Evolutionary conservation across 2,888 invertebrate genomes (phyloP), one percentile per base, ranked within the genome.

Genomic region (Andrena chrysosceles): DNA sequence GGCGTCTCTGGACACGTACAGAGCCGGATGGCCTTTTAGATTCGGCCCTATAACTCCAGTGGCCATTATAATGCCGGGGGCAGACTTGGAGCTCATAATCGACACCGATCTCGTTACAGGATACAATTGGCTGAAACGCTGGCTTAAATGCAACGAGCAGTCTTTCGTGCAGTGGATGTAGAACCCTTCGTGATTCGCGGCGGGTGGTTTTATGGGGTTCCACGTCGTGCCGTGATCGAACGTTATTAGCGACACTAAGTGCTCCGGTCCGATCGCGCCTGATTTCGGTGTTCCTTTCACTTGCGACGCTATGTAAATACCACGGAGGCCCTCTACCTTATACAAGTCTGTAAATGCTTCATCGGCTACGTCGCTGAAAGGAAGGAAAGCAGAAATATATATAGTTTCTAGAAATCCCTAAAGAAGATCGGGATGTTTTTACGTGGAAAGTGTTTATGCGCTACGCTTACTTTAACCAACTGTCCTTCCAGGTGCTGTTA

Each of bases 241-340:
- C 0, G 98, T 97, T 74, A 98, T 98, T 70, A 97, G 93, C 0
- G 98, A 97, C 0, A 96, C 95, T 66, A 98, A 95, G 93, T 98
- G 96, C 88, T 97, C 97, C 0, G 97, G 96, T 0, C 96, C 96
- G 2, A 97, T 95, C 84, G 95, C 95, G 49, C 89, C 89, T 2
- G 91, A 89, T 4, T 95, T 93, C 3, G 95, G 94, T 1, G 94
- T 93, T 0, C 95, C 94, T 89, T 95, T 95, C 1, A 98, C 96
- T 91, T 96, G 96, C 0, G 98, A 98, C 0, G 98, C 98, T 84
- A 99, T 98, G 94, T 98, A 98, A 87, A 98, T 97, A 0, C 98
- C 98, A 62, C 96, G 95, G 67, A 98, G 94, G 0, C 98, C 98
- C 93, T 97, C 97, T 0, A 99, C 97, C 91, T 97, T 97, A 93